Percentiles rank a stretch among this genome's conserved stretches.
Conservation (phyloP, 2,113 vertebrate genomes). For the Colossoma macropomum region DNA sequence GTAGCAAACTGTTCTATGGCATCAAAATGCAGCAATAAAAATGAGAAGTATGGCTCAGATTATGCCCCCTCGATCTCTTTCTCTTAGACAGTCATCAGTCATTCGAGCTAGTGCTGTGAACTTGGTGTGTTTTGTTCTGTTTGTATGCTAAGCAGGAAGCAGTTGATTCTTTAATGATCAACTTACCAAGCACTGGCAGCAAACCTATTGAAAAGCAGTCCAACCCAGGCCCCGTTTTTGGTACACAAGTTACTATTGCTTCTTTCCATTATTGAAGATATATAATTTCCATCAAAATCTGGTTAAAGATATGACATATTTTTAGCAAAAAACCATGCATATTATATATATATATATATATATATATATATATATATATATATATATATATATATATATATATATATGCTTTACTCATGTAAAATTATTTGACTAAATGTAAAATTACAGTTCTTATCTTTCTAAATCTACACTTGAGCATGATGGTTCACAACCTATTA, state of each 20-base stretch:
- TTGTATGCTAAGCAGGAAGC: neutral
- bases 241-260: neutral
- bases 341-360: too few relatives aligned
- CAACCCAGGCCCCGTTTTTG: neutral
- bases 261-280: neutral
- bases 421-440: neutral
- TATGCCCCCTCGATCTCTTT: neutral
- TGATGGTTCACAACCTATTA: neutral
- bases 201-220: neutral
- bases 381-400: too few relatives aligned
- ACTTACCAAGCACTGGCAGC: neutral
- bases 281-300: too few relatives aligned
- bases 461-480: neutral
- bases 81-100: neutral
- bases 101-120: neutral
- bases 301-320: neutral
- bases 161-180: neutral
- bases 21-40: too few relatives aligned
- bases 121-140: neutral
- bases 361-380: too few relatives aligned
- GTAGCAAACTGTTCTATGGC: too few relatives aligned
- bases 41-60: neutral
- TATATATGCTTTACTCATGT: neutral
- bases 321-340: neutral
- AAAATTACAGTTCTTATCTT: neutral